Conservation (phyloP, 1,140 invertebrate genomes). For the Liolophura sinensis region DNA sequence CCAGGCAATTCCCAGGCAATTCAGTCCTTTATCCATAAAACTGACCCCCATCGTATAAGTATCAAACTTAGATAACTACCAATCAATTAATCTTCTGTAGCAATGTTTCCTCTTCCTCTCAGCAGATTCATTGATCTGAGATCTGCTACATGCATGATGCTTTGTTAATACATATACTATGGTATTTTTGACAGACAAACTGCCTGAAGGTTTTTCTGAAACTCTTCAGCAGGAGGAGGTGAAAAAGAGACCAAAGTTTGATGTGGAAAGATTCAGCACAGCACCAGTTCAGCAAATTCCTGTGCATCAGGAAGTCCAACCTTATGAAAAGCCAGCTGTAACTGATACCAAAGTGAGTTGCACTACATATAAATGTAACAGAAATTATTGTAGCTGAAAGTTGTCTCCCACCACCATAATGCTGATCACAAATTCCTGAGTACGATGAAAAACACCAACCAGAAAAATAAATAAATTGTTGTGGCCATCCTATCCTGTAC, state of each 20-base stretch:
- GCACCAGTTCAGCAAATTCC: constrained; percentile 4
- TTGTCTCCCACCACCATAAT: too few relatives aligned
- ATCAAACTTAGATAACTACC: too few relatives aligned
- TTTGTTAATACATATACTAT: not conserved
- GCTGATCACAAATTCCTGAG: too few relatives aligned
- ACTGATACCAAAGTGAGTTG: constrained; percentile 1
- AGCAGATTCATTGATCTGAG: too few relatives aligned
- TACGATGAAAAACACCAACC: too few relatives aligned
- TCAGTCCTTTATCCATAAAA: too few relatives aligned
- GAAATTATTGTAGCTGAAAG: constrained; percentile 3
- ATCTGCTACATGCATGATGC: too few relatives aligned
- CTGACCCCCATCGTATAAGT: too few relatives aligned
- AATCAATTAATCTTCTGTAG: too few relatives aligned
- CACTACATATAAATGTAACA: not conserved
- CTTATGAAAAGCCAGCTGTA: constrained; percentile 1
- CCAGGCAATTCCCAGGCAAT: too few relatives aligned
- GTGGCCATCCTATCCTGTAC: not conserved
- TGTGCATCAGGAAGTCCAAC: not conserved
- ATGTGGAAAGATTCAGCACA: constrained; percentile 13
- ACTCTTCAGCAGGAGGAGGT: constrained; percentile 38
- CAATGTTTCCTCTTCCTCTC: too few relatives aligned
- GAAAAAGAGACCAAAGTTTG: constrained; percentile 38
- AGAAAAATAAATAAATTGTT: too few relatives aligned
- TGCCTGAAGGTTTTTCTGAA: constrained; percentile 49
- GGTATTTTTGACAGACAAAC: constrained; percentile 31